Percentiles rank a stretch among this genome's conserved stretches.
These are phyloP conservation scores for Syrista parreyssii DNA, from an alignment of 2,888 invertebrate genomes.

Conservation along the genomic window DNA sequence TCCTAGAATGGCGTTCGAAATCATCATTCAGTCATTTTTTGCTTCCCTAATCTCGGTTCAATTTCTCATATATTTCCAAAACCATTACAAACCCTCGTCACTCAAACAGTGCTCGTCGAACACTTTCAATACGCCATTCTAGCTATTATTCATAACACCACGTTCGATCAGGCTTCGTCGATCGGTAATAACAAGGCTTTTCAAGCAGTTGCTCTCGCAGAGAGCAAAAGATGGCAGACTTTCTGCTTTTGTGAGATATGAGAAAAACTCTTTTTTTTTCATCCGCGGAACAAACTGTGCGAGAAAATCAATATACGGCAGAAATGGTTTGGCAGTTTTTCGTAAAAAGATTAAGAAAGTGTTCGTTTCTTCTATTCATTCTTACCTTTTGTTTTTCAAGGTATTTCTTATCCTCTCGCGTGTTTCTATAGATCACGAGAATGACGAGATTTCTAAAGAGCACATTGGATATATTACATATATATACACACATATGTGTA, in stretches of 20 bases:
- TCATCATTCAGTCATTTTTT: background rate
- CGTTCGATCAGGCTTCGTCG: background rate
- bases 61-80: background rate
- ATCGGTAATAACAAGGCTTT: background rate
- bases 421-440: background rate
- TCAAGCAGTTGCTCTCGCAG: background rate
- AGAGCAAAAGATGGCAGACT: background rate
- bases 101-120: background rate
- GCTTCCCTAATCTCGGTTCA: background rate
- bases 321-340: background rate
- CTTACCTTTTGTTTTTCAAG: background rate
- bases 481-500: background rate
- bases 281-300: background rate
- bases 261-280: background rate
- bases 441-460: background rate
- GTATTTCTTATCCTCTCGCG: background rate
- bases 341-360: background rate
- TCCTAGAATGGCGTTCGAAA: background rate
- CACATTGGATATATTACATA: background rate
- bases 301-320: background rate
- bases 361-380: background rate
- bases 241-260: background rate
- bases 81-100: background rate
- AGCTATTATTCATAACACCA: background rate
- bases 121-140: background rate